Conservation (phyloP, 2,797 vertebrate species). For the Hoplostethus mediterraneus region DNA sequence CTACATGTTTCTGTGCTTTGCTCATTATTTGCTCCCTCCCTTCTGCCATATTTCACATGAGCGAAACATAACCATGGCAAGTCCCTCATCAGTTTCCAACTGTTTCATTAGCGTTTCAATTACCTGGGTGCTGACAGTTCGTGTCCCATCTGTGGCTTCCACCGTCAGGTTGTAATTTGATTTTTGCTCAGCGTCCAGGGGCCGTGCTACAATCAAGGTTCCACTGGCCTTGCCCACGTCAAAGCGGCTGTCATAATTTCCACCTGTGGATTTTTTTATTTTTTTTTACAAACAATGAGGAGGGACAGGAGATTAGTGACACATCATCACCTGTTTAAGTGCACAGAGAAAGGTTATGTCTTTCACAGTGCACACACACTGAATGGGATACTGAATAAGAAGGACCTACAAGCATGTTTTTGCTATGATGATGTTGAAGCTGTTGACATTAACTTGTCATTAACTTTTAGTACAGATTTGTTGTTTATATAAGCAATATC, state of each 20-base stretch:
- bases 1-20: constrained; percentile 17
- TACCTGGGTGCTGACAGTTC: constrained; percentile 95
- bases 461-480: constrained; percentile 4
- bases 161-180: constrained; percentile 99
- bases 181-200: constrained; percentile 95
- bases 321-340: constrained; percentile 29
- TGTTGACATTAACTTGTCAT: neutral
- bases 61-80: constrained; percentile 65
- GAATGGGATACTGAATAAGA: constrained; percentile 16
- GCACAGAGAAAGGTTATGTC: constrained; percentile 36
- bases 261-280: constrained; percentile 85
- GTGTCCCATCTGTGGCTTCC: constrained; percentile 96
- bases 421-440: constrained; percentile 17
- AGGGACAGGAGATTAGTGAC: constrained; percentile 75
- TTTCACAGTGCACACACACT: constrained; percentile 33
- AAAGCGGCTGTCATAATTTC: constrained; percentile 97
- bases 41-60: constrained; percentile 37
- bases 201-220: constrained; percentile 94
- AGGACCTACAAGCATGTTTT: constrained; percentile 46
- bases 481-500: constrained; percentile 24
- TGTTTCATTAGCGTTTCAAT: constrained; percentile 79
- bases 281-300: constrained; percentile 67
- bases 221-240: constrained; percentile 98
- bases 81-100: constrained; percentile 73
- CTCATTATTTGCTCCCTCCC: constrained; percentile 48